Percentiles rank a stretch among this genome's conserved stretches.
Evolutionary conservation across 2,888 invertebrate genomes (phyloP).

Genomic region (Lasioglossum morio): DNA sequence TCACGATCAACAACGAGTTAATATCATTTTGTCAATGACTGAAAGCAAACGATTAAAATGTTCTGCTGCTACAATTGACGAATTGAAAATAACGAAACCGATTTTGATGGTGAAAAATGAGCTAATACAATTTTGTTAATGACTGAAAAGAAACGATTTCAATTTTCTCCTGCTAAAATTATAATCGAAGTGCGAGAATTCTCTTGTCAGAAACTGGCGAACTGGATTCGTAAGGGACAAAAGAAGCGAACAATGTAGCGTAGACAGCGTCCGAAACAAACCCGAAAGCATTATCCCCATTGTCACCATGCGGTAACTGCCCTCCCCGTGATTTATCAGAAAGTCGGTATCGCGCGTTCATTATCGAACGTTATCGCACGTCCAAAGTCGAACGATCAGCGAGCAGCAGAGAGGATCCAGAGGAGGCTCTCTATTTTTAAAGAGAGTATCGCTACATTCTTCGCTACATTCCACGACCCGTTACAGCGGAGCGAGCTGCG

Average conservation of each 20-base stretch:
- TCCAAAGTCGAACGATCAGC: slow-evolving; percentile 57
- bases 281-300: not conserved
- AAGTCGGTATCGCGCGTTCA: slow-evolving; percentile 30
- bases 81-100: too few relatives aligned
- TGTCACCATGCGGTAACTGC: not conserved
- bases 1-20: too few relatives aligned
- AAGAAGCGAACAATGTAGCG: not conserved
- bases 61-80: too few relatives aligned
- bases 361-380: slow-evolving; percentile 52
- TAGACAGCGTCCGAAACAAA: not conserved
- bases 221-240: not conserved
- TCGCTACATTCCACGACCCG: slow-evolving; percentile 43
- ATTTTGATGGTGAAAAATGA: not conserved
- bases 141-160: not conserved
- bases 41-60: too few relatives aligned
- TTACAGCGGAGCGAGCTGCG: slow-evolving; percentile 45
- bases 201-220: not conserved
- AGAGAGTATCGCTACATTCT: slow-evolving; percentile 30
- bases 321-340: slow-evolving; percentile 25
- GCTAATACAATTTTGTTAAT: too few relatives aligned
- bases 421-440: slow-evolving; percentile 47
- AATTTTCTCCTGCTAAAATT: not conserved
- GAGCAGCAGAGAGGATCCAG: slow-evolving; percentile 30
- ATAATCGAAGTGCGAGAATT: not conserved
- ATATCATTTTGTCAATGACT: too few relatives aligned